Conservation (phyloP, 1,140 invertebrate genomes). For the Rhynchophorus ferrugineus region DNA sequence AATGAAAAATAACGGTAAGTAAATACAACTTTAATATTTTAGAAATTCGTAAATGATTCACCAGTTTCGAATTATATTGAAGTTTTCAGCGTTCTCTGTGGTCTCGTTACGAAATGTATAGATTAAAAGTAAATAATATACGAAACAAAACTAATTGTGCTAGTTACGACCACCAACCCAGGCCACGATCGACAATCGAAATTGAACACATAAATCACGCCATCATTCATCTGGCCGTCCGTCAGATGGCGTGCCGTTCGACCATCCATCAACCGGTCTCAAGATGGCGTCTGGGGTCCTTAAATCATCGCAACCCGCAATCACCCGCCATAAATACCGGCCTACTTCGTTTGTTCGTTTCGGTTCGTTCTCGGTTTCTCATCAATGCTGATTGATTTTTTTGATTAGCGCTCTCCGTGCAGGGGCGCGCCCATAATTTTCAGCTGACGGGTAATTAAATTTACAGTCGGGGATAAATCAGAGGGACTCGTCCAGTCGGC, state of each 20-base stretch:
- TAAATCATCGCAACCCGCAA: constrained; percentile 38
- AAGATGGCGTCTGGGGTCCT: constrained; percentile 33
- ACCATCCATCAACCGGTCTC: constrained; percentile 31
- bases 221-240: constrained; percentile 11
- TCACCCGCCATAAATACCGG: constrained; percentile 36
- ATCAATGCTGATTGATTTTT: constrained; percentile 27
- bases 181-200: neutral
- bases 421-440: constrained; percentile 21
- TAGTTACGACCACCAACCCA: neutral
- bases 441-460: constrained; percentile 19
- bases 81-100: too few relatives aligned
- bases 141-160: neutral
- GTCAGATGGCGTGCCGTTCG: constrained; percentile 36
- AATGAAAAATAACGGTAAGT: too few relatives aligned
- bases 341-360: constrained; percentile 24
- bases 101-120: too few relatives aligned
- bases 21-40: too few relatives aligned
- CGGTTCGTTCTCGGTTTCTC: constrained; percentile 18
- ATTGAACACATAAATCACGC: neutral
- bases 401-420: constrained; percentile 20
- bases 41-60: too few relatives aligned
- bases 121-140: neutral
- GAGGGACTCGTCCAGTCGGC: neutral
- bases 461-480: constrained; percentile 19
- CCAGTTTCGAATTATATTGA: too few relatives aligned